A percentile compares a stretch with the other conserved stretches of the same genome.
Conservation (phyloP, 2,113 vertebrate species). For the Hemiprocne comata region DNA sequence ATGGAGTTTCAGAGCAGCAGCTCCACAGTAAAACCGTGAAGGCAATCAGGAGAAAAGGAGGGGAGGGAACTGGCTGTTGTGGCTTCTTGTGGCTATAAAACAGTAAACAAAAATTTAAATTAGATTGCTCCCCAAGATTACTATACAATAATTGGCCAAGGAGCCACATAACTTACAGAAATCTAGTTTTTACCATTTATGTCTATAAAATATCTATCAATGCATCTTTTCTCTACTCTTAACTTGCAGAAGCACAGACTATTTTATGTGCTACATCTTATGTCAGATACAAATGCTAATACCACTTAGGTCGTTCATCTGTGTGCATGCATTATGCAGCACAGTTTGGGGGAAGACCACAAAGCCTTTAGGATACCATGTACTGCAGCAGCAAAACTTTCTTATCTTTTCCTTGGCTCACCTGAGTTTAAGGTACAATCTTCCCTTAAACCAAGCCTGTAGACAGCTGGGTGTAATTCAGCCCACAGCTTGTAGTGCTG, state of each 20-base stretch:
- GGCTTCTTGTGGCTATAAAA: background rate
- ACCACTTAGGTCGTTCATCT: rapidly evolving
- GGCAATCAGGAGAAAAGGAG: background rate
- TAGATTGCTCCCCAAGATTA: background rate
- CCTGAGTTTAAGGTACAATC: background rate
- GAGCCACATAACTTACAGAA: background rate
- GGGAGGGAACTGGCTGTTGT: background rate
- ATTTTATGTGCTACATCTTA: background rate
- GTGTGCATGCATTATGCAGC: rapidly evolving
- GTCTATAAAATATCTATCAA: background rate
- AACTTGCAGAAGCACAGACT: background rate
- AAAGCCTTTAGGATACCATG: background rate
- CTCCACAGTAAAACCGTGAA: background rate
- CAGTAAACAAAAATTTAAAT: background rate
- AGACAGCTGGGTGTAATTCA: conserved; percentile 11
- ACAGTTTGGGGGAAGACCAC: background rate
- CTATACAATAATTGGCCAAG: background rate
- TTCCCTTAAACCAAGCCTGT: background rate
- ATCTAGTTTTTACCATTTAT: background rate
- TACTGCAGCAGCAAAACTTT: background rate
- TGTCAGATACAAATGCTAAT: background rate
- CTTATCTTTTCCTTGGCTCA: background rate
- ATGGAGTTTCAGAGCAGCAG: background rate
- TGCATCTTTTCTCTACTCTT: background rate
- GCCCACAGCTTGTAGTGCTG: background rate